Evolutionary conservation across 2,797 vertebrate genomes (phyloP).

Genomic region (Poliocrania exsul): DNA sequence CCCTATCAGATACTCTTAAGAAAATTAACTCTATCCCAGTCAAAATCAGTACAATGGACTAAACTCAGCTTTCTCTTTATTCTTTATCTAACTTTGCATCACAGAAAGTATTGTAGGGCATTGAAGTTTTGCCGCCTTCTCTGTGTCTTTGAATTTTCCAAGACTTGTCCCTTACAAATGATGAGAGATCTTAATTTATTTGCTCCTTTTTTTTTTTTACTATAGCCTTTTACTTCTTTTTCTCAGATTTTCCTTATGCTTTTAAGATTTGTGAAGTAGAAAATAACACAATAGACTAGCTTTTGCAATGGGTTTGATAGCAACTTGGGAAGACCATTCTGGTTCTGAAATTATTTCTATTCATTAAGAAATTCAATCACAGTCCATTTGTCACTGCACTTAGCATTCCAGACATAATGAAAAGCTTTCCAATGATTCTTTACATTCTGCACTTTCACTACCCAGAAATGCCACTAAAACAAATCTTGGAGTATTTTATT

Average conservation of each 20-base stretch:
- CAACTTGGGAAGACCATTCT: background rate
- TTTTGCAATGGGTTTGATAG: background rate
- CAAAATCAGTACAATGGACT: background rate
- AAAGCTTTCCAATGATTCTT: background rate
- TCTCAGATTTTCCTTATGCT: background rate
- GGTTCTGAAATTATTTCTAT: background rate
- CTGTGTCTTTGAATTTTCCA: background rate
- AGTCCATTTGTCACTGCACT: background rate
- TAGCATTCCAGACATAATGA: background rate
- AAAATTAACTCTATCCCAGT: background rate
- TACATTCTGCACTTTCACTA: background rate
- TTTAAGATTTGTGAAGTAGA: background rate
- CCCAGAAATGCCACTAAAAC: background rate
- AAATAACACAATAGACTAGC: background rate
- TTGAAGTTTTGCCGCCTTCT: background rate
- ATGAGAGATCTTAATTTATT: background rate
- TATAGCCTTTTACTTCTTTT: background rate
- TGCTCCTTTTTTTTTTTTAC: background rate
- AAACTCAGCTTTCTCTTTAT: background rate
- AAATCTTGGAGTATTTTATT: background rate
- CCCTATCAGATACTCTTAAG: background rate
- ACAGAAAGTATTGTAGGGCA: background rate
- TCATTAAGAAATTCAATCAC: background rate
- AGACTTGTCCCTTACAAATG: background rate
- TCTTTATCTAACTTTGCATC: background rate